Evolutionary conservation across 1,140 invertebrate genomes (phyloP), one percentile per base, ranked within the genome.

Genomic region (Drosophila nasuta): DNA sequence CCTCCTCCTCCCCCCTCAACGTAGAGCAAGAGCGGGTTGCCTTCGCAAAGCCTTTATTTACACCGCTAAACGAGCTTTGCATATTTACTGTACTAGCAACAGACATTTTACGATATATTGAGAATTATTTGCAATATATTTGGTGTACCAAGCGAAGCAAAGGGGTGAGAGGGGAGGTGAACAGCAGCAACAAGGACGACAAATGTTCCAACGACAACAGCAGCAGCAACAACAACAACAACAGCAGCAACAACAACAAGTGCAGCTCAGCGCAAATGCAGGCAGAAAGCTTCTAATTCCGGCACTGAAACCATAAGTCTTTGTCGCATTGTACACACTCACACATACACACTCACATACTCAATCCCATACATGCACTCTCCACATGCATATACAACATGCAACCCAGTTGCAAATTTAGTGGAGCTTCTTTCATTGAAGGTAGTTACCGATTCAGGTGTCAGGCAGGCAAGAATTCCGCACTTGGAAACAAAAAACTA

Each of bases 101-200:
- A 89, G 85, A 90, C 85, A 89, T 90, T 89, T 85, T 90, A 89
- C 85, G 85, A 89, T 89, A 90, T 89, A 89, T 89, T 89, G 85
- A 89, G 85, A 89, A 85, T 89, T 89, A 89, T 89, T 81, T 81
- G 85, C 85, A 89, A 89, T 89, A 89, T 89, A 89, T 89, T 89
- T 89, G 80, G 78, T 69, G 48, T 56, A 76, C 1, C 63, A 62
- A 52, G 41, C 10, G 17, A 56, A 8, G 28, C 28, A 8, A 10
- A 11, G 56, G 28, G 11, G 1, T 2, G 3, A 38, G 0, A 0
- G 46, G 28, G 1, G 48, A n/a, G n/a, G 45, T 4, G 62, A 88
- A 70, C 81, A 85, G 78, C 77, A 89, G 81, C 86, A 89, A 85
- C 85, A 89, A 88, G 85, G 81, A 88, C 85, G 85, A 89, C 85